Evolutionary conservation across 2,888 invertebrate genomes (phyloP).

Genomic region (Deroplatys truncata): DNA sequence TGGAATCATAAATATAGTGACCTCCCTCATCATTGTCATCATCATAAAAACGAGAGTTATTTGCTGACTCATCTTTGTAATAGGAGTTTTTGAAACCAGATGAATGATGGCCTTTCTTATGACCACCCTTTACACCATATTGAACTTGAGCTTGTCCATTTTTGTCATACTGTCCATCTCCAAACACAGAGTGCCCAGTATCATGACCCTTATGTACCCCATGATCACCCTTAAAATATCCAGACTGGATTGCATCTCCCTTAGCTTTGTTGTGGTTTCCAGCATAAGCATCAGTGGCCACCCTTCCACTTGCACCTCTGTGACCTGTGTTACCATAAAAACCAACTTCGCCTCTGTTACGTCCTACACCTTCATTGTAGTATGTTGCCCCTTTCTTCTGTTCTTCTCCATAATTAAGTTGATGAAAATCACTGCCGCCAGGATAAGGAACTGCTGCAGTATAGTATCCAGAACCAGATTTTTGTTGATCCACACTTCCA

Average conservation of each 20-base stretch:
- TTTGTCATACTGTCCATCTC: constrained; percentile 27
- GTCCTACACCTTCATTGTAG: constrained; percentile 14
- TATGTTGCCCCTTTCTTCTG: background rate
- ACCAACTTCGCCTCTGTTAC: constrained; percentile 22
- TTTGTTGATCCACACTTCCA: background rate
- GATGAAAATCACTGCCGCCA: background rate
- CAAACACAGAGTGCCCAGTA: constrained; percentile 26
- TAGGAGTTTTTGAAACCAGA: constrained; percentile 33
- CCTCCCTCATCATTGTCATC: constrained; percentile 29
- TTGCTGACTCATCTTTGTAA: constrained; percentile 34
- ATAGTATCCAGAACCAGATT: constrained; percentile 17
- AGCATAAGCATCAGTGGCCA: constrained; percentile 15
- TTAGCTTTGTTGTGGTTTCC: constrained; percentile 13
- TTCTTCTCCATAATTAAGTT: constrained; percentile 6
- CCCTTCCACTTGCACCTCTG: constrained; percentile 9
- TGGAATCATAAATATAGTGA: constrained; percentile 21
- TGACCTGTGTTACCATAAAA: constrained; percentile 27
- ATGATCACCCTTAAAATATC: constrained; percentile 18
- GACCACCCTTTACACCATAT: constrained; percentile 26
- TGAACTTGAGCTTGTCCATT: constrained; percentile 25
- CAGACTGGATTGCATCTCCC: constrained; percentile 11
- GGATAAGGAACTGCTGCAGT: background rate
- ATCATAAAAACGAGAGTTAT: constrained; percentile 33
- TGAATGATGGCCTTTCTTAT: constrained; percentile 31
- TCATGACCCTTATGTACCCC: constrained; percentile 27